These are phyloP conservation scores for Galeruca laticollis DNA, from an alignment of 2,888 invertebrate genomes.

Conservation along the genomic window DNA sequence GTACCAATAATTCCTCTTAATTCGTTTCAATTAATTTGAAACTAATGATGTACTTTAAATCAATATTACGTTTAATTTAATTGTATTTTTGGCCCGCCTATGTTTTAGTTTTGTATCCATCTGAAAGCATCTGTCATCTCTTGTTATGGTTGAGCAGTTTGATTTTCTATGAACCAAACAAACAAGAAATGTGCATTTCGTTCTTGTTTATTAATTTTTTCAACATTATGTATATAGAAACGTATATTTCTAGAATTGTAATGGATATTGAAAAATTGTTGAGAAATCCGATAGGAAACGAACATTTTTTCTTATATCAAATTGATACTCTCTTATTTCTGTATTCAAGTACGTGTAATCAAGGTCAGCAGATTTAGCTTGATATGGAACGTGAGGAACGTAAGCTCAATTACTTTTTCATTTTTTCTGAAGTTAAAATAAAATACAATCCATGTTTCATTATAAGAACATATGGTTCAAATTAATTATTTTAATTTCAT, in stretches of 20 bases:
- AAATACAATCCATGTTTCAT: no score
- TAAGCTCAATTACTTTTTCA: no score
- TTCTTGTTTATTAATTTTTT: slow-evolving; percentile 15
- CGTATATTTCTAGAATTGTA: neutral
- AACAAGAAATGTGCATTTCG: slow-evolving; percentile 17
- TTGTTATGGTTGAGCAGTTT: slow-evolving; percentile 44
- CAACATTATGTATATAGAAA: neutral
- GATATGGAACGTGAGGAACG: no score
- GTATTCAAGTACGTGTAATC: no score
- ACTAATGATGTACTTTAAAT: neutral
- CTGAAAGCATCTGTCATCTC: slow-evolving; percentile 42
- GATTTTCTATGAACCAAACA: slow-evolving; percentile 39
- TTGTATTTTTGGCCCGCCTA: slow-evolving; percentile 1
- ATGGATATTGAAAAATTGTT: neutral
- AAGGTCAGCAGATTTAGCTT: no score
- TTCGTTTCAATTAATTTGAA: neutral
- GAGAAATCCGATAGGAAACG: neutral
- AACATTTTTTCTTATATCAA: no score
- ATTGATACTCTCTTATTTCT: no score
- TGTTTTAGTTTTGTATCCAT: slow-evolving; percentile 3
- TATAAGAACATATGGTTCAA: no score
- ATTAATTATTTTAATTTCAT: no score
- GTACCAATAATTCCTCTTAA: neutral
- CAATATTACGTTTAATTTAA: neutral
- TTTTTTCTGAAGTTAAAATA: no score